Evolutionary conservation across 2,888 invertebrate genomes (phyloP).

Genomic region (Quadroppia sp.): DNA sequence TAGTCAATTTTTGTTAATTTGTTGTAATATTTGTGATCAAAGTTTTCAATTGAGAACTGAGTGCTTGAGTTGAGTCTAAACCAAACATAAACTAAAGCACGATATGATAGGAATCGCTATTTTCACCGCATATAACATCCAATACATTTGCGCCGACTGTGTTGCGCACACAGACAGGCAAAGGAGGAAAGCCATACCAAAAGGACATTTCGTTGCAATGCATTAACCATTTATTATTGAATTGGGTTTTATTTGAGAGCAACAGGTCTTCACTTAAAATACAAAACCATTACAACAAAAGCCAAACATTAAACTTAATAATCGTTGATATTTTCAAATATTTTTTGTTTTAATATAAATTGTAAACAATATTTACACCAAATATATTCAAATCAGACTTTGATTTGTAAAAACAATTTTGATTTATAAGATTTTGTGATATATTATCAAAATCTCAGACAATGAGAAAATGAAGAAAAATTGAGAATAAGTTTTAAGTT

Average conservation of each 20-base stretch:
- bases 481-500: too few species aligned
- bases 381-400: too few species aligned
- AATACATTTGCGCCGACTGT: conserved; percentile 1
- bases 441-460: too few species aligned
- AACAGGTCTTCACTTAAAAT: conserved; percentile 19
- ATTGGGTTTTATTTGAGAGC: conserved; percentile 3
- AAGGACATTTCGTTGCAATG: conserved; percentile 15
- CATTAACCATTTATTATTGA: conserved; percentile 10
- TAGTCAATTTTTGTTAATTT: conserved; percentile 13
- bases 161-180: not conserved
- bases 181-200: not conserved
- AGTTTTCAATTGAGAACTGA: not conserved
- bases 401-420: too few species aligned
- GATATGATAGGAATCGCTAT: conserved; percentile 18
- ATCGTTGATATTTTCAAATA: not conserved
- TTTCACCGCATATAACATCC: conserved; percentile 9
- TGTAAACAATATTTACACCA: too few species aligned
- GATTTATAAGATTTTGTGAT: too few species aligned
- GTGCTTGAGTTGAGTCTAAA: not conserved
- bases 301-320: not conserved
- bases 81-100: conserved; percentile 14
- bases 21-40: not conserved
- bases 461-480: too few species aligned
- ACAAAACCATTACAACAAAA: not conserved
- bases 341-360: too few species aligned